Evolutionary conservation across 2,797 vertebrate species (phyloP).

Genomic region (Enteromius trimaculatus): DNA sequence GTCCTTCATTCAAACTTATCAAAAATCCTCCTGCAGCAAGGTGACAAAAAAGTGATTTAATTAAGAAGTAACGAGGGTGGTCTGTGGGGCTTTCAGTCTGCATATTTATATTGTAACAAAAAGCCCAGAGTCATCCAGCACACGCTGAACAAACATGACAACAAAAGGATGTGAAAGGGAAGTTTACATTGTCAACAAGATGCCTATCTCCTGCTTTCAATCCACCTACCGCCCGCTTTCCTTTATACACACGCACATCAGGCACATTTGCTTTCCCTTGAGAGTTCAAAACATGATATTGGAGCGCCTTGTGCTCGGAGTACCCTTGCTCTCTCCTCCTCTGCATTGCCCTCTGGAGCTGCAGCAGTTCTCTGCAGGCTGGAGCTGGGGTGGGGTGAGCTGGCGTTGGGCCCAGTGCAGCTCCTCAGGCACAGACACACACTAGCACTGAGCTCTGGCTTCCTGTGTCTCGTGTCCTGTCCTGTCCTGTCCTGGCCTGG

Average conservation of each 20-base stretch:
- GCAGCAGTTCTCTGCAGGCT: constrained; percentile 77
- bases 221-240: not conserved
- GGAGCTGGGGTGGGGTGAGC: constrained; percentile 77
- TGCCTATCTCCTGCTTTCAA: constrained; percentile 32
- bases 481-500: not conserved
- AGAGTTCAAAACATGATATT: constrained; percentile 31
- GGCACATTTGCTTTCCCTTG: constrained; percentile 3
- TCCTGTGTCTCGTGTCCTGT: constrained; percentile 15
- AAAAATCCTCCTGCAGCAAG: constrained; percentile 11
- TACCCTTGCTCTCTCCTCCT: constrained; percentile 69
- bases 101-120: constrained; percentile 13
- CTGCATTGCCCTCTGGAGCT: constrained; percentile 80
- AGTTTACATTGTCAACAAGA: constrained; percentile 33
- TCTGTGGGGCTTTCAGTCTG: not conserved
- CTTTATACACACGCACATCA: constrained; percentile 20
- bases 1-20: constrained; percentile 6
- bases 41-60: constrained; percentile 15
- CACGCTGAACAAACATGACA: constrained; percentile 35
- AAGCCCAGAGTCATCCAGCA: constrained; percentile 8
- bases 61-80: not conserved
- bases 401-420: constrained; percentile 72
- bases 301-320: constrained; percentile 51
- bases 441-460: not conserved
- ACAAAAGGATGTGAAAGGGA: constrained; percentile 21
- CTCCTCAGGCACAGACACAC: constrained; percentile 36